A percentile compares a stretch with the other conserved stretches of the same genome.
phyloP scores from a whole-genome alignment of 2,888 invertebrate species.

The Siphonodentalium dalli region DNA sequence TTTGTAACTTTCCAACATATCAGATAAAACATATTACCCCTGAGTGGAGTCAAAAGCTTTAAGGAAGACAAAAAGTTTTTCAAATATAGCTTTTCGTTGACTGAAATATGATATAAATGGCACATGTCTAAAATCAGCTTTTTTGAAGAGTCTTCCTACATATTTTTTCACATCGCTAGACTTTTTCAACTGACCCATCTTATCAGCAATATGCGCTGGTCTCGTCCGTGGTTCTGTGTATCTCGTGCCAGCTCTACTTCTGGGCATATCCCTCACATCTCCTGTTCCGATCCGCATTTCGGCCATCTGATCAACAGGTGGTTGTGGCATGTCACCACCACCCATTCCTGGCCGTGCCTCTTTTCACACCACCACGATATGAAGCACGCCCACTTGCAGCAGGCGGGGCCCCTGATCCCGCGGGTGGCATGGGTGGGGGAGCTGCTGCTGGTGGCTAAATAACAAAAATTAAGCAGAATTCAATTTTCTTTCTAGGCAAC shows the following conservation, averaged over 20 bases:
- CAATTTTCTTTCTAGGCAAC: no score
- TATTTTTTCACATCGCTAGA: no score
- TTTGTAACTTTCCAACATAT: no score
- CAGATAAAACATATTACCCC: no score
- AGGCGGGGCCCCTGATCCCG: constrained; percentile 36
- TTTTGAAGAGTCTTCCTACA: no score
- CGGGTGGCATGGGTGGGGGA: constrained; percentile 29
- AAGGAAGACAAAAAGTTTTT: no score
- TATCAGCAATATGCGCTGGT: constrained; percentile 44
- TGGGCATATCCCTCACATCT: constrained; percentile 24
- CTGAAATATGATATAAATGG: no score
- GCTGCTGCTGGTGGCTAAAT: constrained; percentile 20
- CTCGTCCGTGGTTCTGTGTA: constrained; percentile 37
- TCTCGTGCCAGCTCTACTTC: constrained; percentile 17
- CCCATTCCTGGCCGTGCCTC: constrained; percentile 43
- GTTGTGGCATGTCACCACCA: constrained; percentile 30
- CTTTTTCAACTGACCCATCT: constrained; percentile 35
- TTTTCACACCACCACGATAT: constrained; percentile 46
- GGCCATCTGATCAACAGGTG: constrained; percentile 37
- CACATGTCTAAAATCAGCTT: no score
- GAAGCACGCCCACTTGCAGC: constrained; percentile 50
- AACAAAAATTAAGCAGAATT: no score
- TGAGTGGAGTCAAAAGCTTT: no score
- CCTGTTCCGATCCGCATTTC: constrained; percentile 36
- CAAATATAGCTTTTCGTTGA: no score